A percentile compares a stretch with the other conserved stretches of the same genome.
phyloP scores from a whole-genome alignment of 2,888 invertebrate species.

The Branchinecta sandiegonensis region DNA sequence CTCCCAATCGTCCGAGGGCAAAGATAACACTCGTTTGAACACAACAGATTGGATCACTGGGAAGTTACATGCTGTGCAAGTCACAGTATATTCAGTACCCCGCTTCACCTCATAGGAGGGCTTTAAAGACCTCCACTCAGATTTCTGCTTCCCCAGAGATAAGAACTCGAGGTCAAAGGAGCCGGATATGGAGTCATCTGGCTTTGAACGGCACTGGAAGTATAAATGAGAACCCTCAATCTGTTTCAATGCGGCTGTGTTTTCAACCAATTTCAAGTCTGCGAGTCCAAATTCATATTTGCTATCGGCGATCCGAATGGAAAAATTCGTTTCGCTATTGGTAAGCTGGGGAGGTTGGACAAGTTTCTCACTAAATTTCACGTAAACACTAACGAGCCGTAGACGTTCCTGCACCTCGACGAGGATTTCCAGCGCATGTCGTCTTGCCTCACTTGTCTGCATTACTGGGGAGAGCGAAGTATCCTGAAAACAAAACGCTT shows the following conservation, averaged over 20 bases:
- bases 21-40: conserved; percentile 38
- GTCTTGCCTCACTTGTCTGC: too few relatives aligned
- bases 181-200: background rate
- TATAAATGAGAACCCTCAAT: background rate
- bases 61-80: background rate
- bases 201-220: background rate
- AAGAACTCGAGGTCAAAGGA: background rate
- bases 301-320: background rate
- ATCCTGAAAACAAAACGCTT: too few relatives aligned
- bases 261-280: background rate
- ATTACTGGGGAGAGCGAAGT: too few relatives aligned
- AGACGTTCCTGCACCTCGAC: background rate
- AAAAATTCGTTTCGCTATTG: background rate
- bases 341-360: background rate
- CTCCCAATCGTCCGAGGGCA: conserved; percentile 46
- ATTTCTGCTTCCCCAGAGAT: background rate
- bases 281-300: background rate
- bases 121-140: background rate
- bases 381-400: background rate
- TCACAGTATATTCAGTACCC: background rate
- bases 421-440: background rate
- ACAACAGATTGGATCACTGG: background rate
- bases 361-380: background rate
- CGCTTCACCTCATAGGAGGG: background rate
- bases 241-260: background rate